Base-by-base conservation (phyloP, 1,140 invertebrate genomes). In the Drosophila pseudoobscura region DNA sequence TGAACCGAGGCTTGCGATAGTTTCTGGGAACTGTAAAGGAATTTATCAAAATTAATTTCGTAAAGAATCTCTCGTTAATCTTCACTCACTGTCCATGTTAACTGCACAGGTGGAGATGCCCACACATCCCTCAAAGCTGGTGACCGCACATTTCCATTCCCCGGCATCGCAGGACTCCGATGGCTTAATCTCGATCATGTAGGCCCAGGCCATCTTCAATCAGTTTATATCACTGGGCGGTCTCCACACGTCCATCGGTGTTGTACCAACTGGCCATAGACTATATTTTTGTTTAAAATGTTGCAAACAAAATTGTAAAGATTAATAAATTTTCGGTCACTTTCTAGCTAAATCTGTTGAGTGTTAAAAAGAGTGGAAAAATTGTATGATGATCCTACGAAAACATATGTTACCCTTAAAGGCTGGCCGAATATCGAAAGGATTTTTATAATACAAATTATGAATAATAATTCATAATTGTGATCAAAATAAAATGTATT, bases 61-160 rank as follows among this genome's bases (percentile, higher is more conserved):
- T 35, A 3, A 2, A 22, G 45, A 20, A 39, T 6, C 0, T 0
- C 17, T 6, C 5, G n/a, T 39, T 39, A 11, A 6, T 20, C 5
- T 47, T 6, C 24, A 69, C 90, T 75, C 43, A 91, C 90, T 95
- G 69, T 95, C 94, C 94, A 97, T 96, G 57, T 93, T 92, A 22
- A 97, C 93, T 59, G 93, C 93, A 90, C 95, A 95, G 1, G 94
- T 93, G 1, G 95, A 94, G 52, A 96, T 95, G 53, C 95, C 94
- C 55, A 95, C 94, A 41, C 94, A 93, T 52, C 95, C 95, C n/a
- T 95, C 94, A 1, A 93, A 79, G 82, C 94, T 96, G 1, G 94
- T 95, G 6, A 95, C 96, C 1, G 96, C 95, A 80, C 96, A 96
- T 91, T 97, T 97, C 97, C 97, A 98, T 82, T 97, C 96, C 7